Percentiles rank a stretch among this genome's conserved stretches.
Evolutionary conservation across 2,113 vertebrate genomes (phyloP).

Genomic region (Myrmophylax atrothorax): DNA sequence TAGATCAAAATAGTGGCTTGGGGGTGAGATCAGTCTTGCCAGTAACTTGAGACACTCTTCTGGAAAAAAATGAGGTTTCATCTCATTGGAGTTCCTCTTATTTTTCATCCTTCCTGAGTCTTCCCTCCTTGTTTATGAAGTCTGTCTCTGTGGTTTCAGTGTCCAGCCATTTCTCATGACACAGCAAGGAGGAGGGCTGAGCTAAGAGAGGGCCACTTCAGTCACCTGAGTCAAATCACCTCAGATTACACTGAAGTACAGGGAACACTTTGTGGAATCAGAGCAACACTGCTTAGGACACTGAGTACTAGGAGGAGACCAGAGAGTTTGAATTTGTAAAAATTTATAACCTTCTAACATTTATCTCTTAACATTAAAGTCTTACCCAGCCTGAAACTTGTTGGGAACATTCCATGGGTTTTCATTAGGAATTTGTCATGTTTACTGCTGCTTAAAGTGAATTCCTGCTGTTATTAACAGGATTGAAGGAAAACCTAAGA

Average conservation of each 20-base stretch:
- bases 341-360: background rate
- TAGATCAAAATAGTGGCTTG: background rate
- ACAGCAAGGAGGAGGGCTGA: background rate
- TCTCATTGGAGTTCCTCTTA: background rate
- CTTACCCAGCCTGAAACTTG: background rate
- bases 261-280: background rate
- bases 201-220: background rate
- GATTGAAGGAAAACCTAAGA: background rate
- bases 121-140: background rate
- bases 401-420: background rate
- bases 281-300: background rate
- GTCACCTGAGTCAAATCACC: conserved; percentile 44
- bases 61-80: background rate
- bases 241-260: background rate
- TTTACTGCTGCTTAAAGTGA: background rate
- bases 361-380: background rate
- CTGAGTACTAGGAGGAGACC: background rate
- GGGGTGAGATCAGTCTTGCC: background rate
- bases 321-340: background rate
- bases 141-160: background rate
- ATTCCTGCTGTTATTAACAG: background rate
- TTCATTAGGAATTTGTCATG: background rate
- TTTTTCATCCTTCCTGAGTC: background rate
- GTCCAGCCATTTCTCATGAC: background rate
- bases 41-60: background rate